Percentiles rank a stretch among this genome's conserved stretches.
These are phyloP conservation scores for Dryas iulia DNA, from an alignment of 1,140 invertebrate species.

Conservation along the genomic window DNA sequence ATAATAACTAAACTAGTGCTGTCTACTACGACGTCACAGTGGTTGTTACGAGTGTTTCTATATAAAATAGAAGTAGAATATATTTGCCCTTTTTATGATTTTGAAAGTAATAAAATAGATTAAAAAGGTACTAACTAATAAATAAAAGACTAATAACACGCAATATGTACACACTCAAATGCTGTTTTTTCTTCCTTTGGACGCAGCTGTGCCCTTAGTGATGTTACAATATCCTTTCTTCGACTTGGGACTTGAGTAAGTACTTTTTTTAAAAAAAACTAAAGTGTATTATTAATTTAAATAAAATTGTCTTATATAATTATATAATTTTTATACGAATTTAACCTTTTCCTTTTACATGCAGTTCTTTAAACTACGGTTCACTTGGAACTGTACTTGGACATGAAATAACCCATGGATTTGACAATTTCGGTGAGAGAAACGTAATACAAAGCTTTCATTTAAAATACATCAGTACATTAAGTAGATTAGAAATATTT, in stretches of 20 bases:
- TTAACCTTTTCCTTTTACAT: not conserved
- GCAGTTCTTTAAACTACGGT: conserved; percentile 90
- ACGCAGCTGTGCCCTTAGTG: conserved; percentile 87
- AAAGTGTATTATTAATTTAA: not conserved
- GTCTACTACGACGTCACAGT: too few relatives aligned
- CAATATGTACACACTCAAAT: too few relatives aligned
- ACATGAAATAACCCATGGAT: conserved; percentile 93
- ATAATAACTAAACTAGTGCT: too few relatives aligned
- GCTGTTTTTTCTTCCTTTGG: conserved; percentile 40
- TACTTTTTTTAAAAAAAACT: conserved; percentile 32
- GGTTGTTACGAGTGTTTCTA: too few relatives aligned
- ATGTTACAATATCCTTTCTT: conserved; percentile 89
- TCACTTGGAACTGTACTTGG: conserved; percentile 90
- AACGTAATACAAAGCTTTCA: not conserved
- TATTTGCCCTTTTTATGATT: too few relatives aligned
- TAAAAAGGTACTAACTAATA: too few relatives aligned
- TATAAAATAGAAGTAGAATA: too few relatives aligned
- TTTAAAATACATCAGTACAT: not conserved
- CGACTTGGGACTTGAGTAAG: conserved; percentile 84
- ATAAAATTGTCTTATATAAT: too few relatives aligned
- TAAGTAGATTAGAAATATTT: too few relatives aligned
- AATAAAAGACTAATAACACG: too few relatives aligned
- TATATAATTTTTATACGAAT: too few relatives aligned
- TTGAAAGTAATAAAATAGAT: too few relatives aligned
- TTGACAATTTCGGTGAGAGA: conserved; percentile 86